Evolutionary conservation across 2,113 vertebrate genomes (phyloP).

Genomic region (Rutilus rutilus): DNA sequence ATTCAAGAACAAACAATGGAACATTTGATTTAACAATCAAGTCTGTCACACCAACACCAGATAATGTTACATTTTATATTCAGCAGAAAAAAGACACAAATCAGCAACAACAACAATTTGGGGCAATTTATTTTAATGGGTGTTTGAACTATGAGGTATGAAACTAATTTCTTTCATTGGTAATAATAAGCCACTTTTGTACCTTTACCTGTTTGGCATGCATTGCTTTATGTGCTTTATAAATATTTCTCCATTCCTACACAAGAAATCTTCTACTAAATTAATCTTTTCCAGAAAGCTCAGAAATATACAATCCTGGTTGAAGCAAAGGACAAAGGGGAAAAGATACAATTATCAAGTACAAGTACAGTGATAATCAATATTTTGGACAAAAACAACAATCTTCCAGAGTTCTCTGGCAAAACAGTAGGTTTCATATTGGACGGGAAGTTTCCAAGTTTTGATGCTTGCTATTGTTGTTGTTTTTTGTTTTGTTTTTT

Average conservation of each 20-base stretch:
- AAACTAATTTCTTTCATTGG: not conserved
- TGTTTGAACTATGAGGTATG: conserved; percentile 75
- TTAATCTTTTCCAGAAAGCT: conserved; percentile 62
- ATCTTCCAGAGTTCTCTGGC: conserved; percentile 71
- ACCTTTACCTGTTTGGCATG: not conserved
- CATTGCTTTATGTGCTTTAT: not conserved
- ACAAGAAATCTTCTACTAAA: not conserved
- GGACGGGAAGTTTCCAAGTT: not conserved
- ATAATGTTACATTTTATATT: conserved; percentile 68
- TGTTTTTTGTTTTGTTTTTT: not conserved
- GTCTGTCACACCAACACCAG: conserved; percentile 60
- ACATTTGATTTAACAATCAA: conserved; percentile 60
- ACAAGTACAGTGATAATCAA: conserved; percentile 66
- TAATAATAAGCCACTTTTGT: not conserved
- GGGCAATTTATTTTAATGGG: conserved; percentile 68
- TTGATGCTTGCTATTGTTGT: not conserved
- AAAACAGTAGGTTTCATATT: conserved; percentile 45
- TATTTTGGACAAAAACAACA: conserved; percentile 75
- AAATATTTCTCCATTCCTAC: not conserved
- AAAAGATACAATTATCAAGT: conserved; percentile 62
- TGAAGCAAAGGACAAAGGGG: conserved; percentile 72
- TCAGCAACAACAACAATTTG: not conserved
- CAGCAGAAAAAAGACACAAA: fast-evolving
- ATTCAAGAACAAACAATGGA: conserved; percentile 32
- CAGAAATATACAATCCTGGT: conserved; percentile 67